Conservation (phyloP, 2,113 vertebrate species). For the Platichthys stellatus region DNA sequence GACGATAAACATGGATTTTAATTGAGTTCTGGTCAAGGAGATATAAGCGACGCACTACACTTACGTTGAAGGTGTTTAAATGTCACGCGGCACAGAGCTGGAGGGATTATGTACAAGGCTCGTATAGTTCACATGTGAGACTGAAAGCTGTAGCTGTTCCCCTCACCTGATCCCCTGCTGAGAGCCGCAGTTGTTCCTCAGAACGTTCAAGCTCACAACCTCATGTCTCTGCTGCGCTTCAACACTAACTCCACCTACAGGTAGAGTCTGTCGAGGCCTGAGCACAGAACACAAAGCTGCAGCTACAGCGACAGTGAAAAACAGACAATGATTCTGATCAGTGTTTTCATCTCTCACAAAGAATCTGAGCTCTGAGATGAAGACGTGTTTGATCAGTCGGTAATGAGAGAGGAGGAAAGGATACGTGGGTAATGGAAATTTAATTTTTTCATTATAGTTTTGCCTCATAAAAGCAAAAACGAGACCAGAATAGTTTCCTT, state of each 20-base stretch:
- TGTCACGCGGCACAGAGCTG: constrained; percentile 21
- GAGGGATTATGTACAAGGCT: constrained; percentile 44
- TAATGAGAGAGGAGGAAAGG: constrained; percentile 11
- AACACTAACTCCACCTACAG: no score
- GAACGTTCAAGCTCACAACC: constrained; percentile 45
- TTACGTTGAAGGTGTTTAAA: not conserved
- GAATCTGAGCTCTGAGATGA: no score
- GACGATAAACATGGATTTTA: constrained; percentile 21
- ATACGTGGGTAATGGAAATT: constrained; percentile 7
- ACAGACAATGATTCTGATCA: constrained; percentile 38
- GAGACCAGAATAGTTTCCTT: constrained; percentile 6
- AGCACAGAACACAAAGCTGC: no score
- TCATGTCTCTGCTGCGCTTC: constrained; percentile 1
- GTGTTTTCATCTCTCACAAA: no score
- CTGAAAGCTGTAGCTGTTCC: constrained; percentile 53
- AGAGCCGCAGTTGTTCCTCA: constrained; percentile 35
- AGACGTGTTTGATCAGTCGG: no score
- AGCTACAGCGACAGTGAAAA: constrained; percentile 1
- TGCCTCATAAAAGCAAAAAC: constrained; percentile 33
- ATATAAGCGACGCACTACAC: not conserved
- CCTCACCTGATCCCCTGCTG: constrained; percentile 40
- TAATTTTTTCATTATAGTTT: constrained; percentile 39
- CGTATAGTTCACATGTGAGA: constrained; percentile 46
- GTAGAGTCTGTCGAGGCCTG: no score
- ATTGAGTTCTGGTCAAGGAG: constrained; percentile 9